Evolutionary conservation across 2,797 vertebrate species (phyloP), one percentile per base, ranked within the genome.

Genomic region (Hafferia zeledoni): DNA sequence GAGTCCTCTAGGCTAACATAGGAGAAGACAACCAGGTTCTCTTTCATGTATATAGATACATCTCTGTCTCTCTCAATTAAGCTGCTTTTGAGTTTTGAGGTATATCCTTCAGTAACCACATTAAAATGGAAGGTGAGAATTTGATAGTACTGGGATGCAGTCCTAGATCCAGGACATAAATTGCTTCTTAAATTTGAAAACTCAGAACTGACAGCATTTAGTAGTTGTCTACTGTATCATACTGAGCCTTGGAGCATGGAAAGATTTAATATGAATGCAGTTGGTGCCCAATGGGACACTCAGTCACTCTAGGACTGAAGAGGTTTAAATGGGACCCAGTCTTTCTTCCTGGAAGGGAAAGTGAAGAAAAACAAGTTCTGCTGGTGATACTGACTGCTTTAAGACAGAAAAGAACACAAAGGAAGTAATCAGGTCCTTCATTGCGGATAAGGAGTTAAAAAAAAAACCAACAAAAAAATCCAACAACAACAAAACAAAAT

Each of bases 291-390:
- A 4, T 3, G 2, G 76, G 43, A 77, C 18, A 33, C 28, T 37
- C 2, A 1, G 17, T 44, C 1, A 6, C 20, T 87, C 43, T 39
- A 74, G 56, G 1, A 3, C 56, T 80, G 35, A 17, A 87, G 24
- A 74, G 35, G 8, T 49, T 91, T 92, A 83, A 78, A 78, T 57
- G 41, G 27, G 50, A 83, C 20, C 9, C 31, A 70, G 50, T 22
- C 41, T 85, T 85, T 44, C 84, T 71, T 87, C 57, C 50, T 63
- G 59, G 76, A 94, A 74, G 17, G 25, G 65, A 92, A 87, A 50
- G 20, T 31, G n/a, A 74, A 82, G 63, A 64, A 87, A 71, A 55
- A 8, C 2, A 33, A 91, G 22, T 88, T 83, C 50, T 91, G 53
- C 13, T 87, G 60, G 43, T 87, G 72, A 65, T 65, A 37, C 35